Evolutionary conservation across 2,888 invertebrate genomes (phyloP), one percentile per base, ranked within the genome.

Genomic region (Acleris holmiana): DNA sequence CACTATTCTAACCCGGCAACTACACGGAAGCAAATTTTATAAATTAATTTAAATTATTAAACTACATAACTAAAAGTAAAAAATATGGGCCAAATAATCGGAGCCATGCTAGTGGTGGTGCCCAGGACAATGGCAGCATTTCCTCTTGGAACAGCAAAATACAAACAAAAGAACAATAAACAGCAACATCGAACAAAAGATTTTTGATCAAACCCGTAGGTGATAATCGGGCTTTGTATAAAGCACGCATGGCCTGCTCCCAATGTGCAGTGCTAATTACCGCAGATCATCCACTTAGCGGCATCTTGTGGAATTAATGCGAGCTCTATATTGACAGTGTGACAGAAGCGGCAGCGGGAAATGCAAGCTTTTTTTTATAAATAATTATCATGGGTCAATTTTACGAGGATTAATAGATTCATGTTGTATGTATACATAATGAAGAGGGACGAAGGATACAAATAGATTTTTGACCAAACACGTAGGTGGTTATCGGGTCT

Each of bases 231-330:
- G 63, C 15, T n/a, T 57, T 48, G 58, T 67, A 67, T 50, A 41
- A 49, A 56, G 48, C 44, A 51, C 55, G 60, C 58, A 41, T 18
- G 69, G 75, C 73, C 80, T 80, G 83, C 75, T 79, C 73, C 70
- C 77, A 79, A 83, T 84, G 82, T 83, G 80, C 80, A 77, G 71
- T 73, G 73, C 76, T 84, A 84, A 85, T 84, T 84, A 83, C 82
- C 79, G 69, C 82, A 82, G 83, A 84, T 85, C 80, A 83, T 84
- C 84, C 79, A 81, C 80, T 83, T 79, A 83, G 77, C 75, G 76
- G 78, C 78, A 78, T 78, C 75, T 77, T 74, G 71, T 76, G 76
- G 79, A 80, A 83, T 83, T 83, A 84, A 83, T 84, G 80, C 75
- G 77, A 76, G 72, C 77, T 77, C 70, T 68, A 68, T 70, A 68